phyloP scores from a whole-genome alignment of 2,113 vertebrate species.

The Otis tarda region DNA sequence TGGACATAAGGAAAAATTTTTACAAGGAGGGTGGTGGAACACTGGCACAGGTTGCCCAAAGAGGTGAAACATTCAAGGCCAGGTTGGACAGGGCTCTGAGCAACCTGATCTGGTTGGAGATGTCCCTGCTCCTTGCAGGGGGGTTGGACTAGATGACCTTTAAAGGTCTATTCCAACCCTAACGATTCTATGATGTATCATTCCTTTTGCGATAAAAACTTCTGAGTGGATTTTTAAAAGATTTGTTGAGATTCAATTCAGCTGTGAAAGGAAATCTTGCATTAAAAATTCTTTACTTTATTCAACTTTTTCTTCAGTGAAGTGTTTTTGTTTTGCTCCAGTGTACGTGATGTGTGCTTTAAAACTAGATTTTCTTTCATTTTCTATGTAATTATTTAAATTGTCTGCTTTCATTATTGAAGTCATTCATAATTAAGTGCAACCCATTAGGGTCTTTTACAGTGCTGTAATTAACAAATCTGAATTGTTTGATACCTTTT shows the following conservation, averaged over 20 bases:
- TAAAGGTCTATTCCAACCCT: too few species aligned
- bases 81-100: too few species aligned
- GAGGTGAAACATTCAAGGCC: too few species aligned
- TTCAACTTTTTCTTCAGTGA: slow-evolving; percentile 13
- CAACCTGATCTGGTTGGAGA: too few species aligned
- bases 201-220: neutral
- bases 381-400: slow-evolving; percentile 13
- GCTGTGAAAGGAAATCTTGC: neutral
- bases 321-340: neutral
- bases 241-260: neutral
- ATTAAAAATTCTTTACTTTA: slow-evolving; percentile 1
- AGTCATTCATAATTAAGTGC: neutral
- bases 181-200: neutral
- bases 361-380: slow-evolving; percentile 1
- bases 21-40: too few species aligned
- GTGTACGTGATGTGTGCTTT: neutral
- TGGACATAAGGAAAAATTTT: too few species aligned
- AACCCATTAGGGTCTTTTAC: neutral
- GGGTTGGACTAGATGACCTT: too few species aligned
- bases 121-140: too few species aligned
- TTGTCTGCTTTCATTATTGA: neutral
- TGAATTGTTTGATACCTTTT: neutral
- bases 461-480: neutral
- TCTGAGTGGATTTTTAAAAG: neutral
- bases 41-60: too few species aligned